Evolutionary conservation across 2,797 vertebrate species (phyloP).

Genomic region (Macrochelys suwanniensis): DNA sequence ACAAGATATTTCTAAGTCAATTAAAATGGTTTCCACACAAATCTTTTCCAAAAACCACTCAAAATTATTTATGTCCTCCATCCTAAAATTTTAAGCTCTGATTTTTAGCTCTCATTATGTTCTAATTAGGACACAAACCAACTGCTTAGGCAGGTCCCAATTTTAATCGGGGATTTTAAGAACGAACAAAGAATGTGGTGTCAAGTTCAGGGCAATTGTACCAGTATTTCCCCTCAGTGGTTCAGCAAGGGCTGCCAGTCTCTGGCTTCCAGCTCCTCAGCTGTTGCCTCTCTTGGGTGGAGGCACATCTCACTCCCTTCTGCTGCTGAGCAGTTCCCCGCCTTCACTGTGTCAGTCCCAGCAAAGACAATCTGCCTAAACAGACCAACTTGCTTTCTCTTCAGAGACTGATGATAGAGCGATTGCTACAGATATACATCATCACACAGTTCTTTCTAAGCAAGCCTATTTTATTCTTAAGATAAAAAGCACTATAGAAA

Average conservation of each 20-base stretch:
- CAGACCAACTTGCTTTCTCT: neutral
- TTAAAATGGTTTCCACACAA: neutral
- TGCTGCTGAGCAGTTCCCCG: neutral
- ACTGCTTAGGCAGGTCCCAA: neutral
- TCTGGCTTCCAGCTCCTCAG: neutral
- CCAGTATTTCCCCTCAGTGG: neutral
- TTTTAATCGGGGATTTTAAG: neutral
- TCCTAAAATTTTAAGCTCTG: neutral
- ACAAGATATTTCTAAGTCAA: neutral
- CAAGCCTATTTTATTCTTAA: neutral
- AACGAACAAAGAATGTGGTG: neutral
- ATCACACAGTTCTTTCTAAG: neutral
- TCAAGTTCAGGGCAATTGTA: neutral
- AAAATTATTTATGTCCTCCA: neutral
- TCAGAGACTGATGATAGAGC: neutral
- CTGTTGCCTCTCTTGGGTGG: neutral
- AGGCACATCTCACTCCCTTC: neutral
- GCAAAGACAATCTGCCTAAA: neutral
- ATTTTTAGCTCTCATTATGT: neutral
- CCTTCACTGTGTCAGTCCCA: neutral
- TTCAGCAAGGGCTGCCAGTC: neutral
- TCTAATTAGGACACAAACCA: neutral
- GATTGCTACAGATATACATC: neutral
- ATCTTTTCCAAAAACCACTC: neutral
- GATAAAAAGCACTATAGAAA: neutral